Conservation (phyloP, 2,888 invertebrate species). For the Marronus borbonicus region DNA sequence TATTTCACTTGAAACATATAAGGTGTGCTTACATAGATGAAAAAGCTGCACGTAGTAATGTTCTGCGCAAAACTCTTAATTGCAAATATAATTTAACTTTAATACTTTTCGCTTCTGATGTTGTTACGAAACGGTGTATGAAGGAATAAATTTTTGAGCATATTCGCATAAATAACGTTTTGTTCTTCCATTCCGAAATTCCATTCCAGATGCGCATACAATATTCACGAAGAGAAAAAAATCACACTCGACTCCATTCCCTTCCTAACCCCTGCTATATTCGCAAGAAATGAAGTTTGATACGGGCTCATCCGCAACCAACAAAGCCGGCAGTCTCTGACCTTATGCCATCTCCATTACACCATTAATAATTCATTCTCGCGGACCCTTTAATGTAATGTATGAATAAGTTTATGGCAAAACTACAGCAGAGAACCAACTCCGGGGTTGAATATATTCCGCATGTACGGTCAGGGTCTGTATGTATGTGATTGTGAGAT, state of each 20-base stretch:
- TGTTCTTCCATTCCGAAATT: too few relatives aligned
- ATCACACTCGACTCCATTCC: neutral
- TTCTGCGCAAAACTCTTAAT: too few relatives aligned
- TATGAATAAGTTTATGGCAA: slow-evolving; percentile 42
- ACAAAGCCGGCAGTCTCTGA: neutral
- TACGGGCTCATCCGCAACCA: neutral
- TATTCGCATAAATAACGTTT: too few relatives aligned
- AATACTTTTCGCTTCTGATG: too few relatives aligned
- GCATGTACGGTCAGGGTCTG: neutral
- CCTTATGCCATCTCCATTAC: slow-evolving; percentile 33
- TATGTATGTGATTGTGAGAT: neutral
- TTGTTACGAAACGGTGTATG: too few relatives aligned
- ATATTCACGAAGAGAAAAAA: neutral
- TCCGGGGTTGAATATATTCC: neutral
- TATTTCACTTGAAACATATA: too few relatives aligned
- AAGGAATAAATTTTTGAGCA: too few relatives aligned
- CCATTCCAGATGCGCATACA: neutral
- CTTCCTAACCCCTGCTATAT: neutral
- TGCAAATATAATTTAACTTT: too few relatives aligned
- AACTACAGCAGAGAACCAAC: slow-evolving; percentile 1
- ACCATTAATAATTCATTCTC: slow-evolving; percentile 39
- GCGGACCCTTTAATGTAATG: slow-evolving; percentile 31
- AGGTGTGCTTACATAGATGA: too few relatives aligned
- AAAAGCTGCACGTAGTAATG: too few relatives aligned
- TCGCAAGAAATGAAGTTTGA: slow-evolving; percentile 7